Evolutionary conservation across 2,888 invertebrate species (phyloP).

Genomic region (Mimumesa dahlbomi): DNA sequence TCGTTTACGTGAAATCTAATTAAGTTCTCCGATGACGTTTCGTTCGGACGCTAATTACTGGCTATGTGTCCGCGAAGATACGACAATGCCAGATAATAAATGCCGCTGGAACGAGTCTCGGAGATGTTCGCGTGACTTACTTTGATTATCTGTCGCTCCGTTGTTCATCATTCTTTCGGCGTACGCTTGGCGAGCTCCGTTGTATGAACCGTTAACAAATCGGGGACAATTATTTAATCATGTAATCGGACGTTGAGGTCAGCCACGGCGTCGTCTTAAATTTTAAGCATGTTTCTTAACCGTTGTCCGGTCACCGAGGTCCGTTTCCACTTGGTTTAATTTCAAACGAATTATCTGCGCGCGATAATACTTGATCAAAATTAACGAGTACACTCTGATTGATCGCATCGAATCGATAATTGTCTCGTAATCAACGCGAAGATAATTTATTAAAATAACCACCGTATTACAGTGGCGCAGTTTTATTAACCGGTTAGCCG

Average conservation of each 20-base stretch:
- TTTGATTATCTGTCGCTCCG: conserved; percentile 14
- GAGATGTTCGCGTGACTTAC: conserved; percentile 17
- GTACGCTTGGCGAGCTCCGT: conserved; percentile 20
- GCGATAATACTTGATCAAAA: background rate
- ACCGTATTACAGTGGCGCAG: too few relatives aligned
- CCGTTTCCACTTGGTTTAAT: conserved; percentile 37
- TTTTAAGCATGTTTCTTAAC: conserved; percentile 46
- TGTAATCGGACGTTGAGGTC: conserved; percentile 43
- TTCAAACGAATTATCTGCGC: background rate
- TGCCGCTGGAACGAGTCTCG: too few relatives aligned
- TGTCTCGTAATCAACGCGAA: too few relatives aligned
- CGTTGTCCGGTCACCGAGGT: background rate
- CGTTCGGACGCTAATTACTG: too few relatives aligned
- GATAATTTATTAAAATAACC: too few relatives aligned
- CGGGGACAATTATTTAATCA: conserved; percentile 57
- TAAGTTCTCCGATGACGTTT: too few relatives aligned
- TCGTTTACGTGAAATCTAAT: too few relatives aligned
- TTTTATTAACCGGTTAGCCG: too few relatives aligned
- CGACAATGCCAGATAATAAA: too few relatives aligned
- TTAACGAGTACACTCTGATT: too few relatives aligned
- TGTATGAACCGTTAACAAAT: conserved; percentile 57
- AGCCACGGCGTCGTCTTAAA: conserved; percentile 30
- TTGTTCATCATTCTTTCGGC: conserved; percentile 19
- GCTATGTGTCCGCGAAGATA: too few relatives aligned
- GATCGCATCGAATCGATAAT: too few relatives aligned